Conservation (phyloP, 2,888 invertebrate species). For the Isotomurus palustris region DNA sequence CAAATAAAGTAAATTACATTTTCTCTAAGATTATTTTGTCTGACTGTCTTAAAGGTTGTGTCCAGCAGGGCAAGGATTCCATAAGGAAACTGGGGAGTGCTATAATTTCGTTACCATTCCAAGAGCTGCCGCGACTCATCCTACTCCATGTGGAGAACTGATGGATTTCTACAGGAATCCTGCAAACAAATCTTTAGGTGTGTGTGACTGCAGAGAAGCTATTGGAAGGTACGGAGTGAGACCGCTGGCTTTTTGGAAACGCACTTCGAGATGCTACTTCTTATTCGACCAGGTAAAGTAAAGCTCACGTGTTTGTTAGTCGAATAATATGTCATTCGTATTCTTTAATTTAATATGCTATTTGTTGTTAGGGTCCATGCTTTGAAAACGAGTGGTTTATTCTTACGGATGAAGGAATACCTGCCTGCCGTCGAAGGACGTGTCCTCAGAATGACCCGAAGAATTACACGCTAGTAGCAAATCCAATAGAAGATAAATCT, state of each 20-base stretch:
- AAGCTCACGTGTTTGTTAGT: too few relatives aligned
- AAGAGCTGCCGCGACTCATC: neutral
- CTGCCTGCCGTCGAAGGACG: constrained; percentile 9
- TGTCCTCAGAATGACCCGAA: constrained; percentile 20
- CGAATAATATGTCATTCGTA: too few relatives aligned
- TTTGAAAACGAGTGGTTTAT: constrained; percentile 18
- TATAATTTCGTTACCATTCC: neutral
- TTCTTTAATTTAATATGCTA: neutral
- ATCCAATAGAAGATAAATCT: neutral
- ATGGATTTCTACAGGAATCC: constrained; percentile 8
- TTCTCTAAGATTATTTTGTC: too few relatives aligned
- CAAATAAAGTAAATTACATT: too few relatives aligned
- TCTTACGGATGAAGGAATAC: neutral
- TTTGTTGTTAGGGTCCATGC: constrained; percentile 22
- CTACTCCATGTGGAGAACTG: constrained; percentile 2
- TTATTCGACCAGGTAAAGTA: constrained; percentile 24
- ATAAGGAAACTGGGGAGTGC: constrained; percentile 3
- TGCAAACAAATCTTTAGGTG: neutral
- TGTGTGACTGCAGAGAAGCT: constrained; percentile 1
- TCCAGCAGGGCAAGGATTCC: constrained; percentile 1
- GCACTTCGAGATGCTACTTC: constrained; percentile 19
- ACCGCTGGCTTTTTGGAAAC: constrained; percentile 18
- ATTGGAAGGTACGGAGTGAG: neutral
- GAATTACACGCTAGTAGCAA: neutral
- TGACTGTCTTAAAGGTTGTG: neutral